phyloP scores from a whole-genome alignment of 2,113 vertebrate genomes.

The Grammomys dolichurus region DNA sequence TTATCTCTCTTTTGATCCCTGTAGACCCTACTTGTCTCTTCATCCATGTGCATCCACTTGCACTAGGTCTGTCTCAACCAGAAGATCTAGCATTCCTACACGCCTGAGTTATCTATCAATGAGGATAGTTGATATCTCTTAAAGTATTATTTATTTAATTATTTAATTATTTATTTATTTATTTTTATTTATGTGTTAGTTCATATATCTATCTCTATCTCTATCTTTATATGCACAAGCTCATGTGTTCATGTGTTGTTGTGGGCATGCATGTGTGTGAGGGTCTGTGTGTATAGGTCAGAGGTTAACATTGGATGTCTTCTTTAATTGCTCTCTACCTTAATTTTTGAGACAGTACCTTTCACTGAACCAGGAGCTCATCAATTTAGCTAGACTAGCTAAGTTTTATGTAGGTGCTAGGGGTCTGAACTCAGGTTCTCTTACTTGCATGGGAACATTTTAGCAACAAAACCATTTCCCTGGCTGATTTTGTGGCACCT shows the following conservation, averaged over 20 bases:
- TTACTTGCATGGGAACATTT: background rate
- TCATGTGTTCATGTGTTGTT: no score
- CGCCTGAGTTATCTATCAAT: background rate
- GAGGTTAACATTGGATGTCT: background rate
- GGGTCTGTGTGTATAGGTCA: background rate
- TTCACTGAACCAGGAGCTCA: background rate
- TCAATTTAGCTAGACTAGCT: background rate
- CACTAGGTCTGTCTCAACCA: background rate
- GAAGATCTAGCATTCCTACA: background rate
- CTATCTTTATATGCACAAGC: background rate
- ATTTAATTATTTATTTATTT: background rate
- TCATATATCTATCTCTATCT: background rate
- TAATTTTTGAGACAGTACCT: background rate
- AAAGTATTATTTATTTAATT: background rate
- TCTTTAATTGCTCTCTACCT: background rate
- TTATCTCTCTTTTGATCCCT: background rate
- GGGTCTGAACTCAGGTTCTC: background rate
- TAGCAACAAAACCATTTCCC: background rate
- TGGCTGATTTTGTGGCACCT: background rate
- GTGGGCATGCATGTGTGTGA: background rate
- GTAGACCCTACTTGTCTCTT: background rate
- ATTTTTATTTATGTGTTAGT: background rate
- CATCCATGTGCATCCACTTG: background rate
- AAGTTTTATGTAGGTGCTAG: background rate
- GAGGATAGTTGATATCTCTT: background rate